Base-by-base conservation (phyloP, 1,140 invertebrate species). In the Conopomorpha cramerella region DNA sequence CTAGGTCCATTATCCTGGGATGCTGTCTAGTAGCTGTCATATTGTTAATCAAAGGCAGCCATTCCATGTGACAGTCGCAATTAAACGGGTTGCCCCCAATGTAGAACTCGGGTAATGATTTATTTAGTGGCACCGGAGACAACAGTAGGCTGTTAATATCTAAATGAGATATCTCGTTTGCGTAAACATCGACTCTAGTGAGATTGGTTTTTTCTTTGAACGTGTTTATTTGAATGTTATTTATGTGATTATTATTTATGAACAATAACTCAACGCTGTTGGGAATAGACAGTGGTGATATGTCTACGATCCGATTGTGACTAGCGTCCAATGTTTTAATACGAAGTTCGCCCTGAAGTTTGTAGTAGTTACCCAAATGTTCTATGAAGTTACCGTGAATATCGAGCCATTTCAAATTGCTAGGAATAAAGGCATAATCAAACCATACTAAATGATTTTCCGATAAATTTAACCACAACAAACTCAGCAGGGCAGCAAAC, bases 21-120 rank as follows among this genome's bases (percentile, higher is more conserved):
- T 93, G 87, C 53, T 92, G 90, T 11, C 90, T 79, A 39, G 85
- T 81, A 0, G 85, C 83, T 35, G 87, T 90, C 80, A 91, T 85
- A 62, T 90, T 91, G 70, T 93, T 93, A 60, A 94, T 88, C 36
- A 87, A 81, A 38, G 91, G 90, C 49, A 96, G 63, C 92, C 92
- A 95, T 55, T 94, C 92, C 91, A 95, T 93, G 19, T 87, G 87
- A 65, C 92, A 95, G 63, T 95, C 91, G 59, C 92, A 95, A 52
- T 91, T 85, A 73, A 95, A 93, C 6, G 91, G 90, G 76, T 95
- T 95, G 18, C 91, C 91, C 32, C 91, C 91, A 39, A 94, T 81
- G 58, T 92, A 93, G 64, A 94, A 91, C 66, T 94, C 91, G 1
- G 92, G 91, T 39, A 93, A 64, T 0, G 85, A 80, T 45, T 86